Evolutionary conservation across 2,797 vertebrate genomes (phyloP), one percentile per base, ranked within the genome.

Genomic region (Dipus sagitta): DNA sequence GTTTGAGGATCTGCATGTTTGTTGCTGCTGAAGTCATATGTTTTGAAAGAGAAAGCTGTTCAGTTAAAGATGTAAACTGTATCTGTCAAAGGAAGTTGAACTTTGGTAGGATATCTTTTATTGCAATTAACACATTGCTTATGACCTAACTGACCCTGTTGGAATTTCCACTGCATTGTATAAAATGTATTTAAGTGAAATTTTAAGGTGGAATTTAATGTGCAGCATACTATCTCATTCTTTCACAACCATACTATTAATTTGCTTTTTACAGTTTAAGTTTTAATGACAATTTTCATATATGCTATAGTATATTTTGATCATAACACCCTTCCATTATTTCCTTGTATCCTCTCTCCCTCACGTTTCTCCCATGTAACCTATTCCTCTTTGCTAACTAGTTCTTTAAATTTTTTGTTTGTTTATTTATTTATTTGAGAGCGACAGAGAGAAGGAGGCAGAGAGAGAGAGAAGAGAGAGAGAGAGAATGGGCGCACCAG

Each of bases 11-110:
- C 10, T 86, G 4, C 75, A 11, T 86, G 10, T 91, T 90, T 91
- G 26, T 75, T 83, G 14, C 64, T 91, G 52, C 32, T 32, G 6
- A 30, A 87, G n/a, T 38, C 26, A 72, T 84, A 84, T 47, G 21
- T 34, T 95, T 95, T 76, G 90, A 77, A 92, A 60, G 17, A n/a
- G 28, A 72, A 76, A 78, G 67, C 18, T 93, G 9, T 77, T 96
- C 83, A 75, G 78, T 80, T 87, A 87, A 82, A 91, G 21, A 70
- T 65, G 6, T 76, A 76, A 84, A 81, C 24, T 80, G 0, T 80
- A 34, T 70, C 92, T 96, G 17, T 52, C 34, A 58, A 38, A 54
- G 38, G 28, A 93, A 87, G 21, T 38, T 92, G 28, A 78, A 91
- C 47, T 87, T 88, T 72, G 52, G 78, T 85, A 82, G 75, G 10